Evolutionary conservation across 2,797 vertebrate species (phyloP), one percentile per base, ranked within the genome.

Genomic region (Sternarchorhynchus goeldii): DNA sequence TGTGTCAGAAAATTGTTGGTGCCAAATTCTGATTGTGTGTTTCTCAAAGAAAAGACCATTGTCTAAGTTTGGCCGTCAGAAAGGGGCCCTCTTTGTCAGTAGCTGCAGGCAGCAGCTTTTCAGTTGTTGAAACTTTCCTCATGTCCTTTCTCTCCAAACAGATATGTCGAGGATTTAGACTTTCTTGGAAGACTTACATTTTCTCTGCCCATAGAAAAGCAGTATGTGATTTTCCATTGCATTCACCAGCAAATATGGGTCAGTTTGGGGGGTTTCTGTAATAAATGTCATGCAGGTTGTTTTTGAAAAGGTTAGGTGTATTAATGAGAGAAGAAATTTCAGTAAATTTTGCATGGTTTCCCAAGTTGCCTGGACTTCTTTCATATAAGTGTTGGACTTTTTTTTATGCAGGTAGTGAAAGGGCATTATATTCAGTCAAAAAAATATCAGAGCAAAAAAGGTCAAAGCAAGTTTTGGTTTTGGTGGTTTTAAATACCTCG

Each of bases 231-330:
- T 31, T 25, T 60, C 55, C 29, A 62, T n/a, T 78, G 45, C 59
- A 25, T 59, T 56, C 41, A 50, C 25, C 64, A 36, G 55, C 41
- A 36, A 77, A 78, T 66, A 25, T 68, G 62, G 75, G 65, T 74
- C 69, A 41, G 62, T 71, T 81, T 81, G 57, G 36, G 14, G 73
- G 17, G 32, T 80, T 69, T 67, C 18, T 75, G 29, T 81, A 81
- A 85, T 80, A 62, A 81, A 85, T 85, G 70, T 74, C 75, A 72
- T 5, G 74, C 70, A 34, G 50, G 39, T 70, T 65, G 74, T 55
- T 41, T 21, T 65, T 85, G 80, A 83, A 83, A 82, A 83, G 81
- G 83, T 86, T 85, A 69, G 50, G 66, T 62, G n/a, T 74, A 81
- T 85, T 83, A 85, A 82, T 83, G 77, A 63, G 64, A 83, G 64